phyloP scores from a whole-genome alignment of 2,888 invertebrate genomes.

The Belgica antarctica region DNA sequence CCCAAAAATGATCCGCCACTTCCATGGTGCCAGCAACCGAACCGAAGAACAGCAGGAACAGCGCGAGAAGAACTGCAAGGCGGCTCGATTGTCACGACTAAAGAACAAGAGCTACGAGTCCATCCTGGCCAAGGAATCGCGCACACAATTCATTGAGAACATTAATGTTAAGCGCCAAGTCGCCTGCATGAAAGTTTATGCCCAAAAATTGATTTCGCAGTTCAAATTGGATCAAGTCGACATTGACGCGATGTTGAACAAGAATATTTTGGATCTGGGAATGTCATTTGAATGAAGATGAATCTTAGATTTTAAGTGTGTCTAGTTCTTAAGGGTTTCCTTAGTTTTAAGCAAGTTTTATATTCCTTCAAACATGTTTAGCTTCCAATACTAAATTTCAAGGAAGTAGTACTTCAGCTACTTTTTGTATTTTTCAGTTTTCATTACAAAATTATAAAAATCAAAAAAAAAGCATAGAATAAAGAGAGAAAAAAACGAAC shows the following conservation, averaged over 20 bases:
- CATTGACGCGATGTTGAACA: constrained; percentile 1
- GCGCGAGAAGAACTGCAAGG: background rate
- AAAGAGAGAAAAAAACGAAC: too few relatives aligned
- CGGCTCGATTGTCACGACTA: background rate
- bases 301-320: too few relatives aligned
- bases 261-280: too few relatives aligned
- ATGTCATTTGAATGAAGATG: too few relatives aligned
- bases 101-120: constrained; percentile 14
- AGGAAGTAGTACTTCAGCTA: too few relatives aligned
- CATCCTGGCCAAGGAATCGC: background rate
- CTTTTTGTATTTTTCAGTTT: too few relatives aligned
- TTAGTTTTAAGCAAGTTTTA: too few relatives aligned
- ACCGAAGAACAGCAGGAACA: background rate
- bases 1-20: background rate
- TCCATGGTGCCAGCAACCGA: constrained; percentile 19
- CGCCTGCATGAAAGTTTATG: constrained; percentile 5
- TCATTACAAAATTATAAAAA: too few relatives aligned
- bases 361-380: too few relatives aligned
- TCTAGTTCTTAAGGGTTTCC: too few relatives aligned
- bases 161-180: constrained; percentile 19
- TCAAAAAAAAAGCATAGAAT: too few relatives aligned
- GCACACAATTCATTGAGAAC: background rate
- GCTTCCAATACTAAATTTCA: too few relatives aligned
- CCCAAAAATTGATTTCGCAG: background rate
- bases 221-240: background rate